Base-by-base conservation (phyloP, 2,797 vertebrate species). In the Eulemur coronatus region DNA sequence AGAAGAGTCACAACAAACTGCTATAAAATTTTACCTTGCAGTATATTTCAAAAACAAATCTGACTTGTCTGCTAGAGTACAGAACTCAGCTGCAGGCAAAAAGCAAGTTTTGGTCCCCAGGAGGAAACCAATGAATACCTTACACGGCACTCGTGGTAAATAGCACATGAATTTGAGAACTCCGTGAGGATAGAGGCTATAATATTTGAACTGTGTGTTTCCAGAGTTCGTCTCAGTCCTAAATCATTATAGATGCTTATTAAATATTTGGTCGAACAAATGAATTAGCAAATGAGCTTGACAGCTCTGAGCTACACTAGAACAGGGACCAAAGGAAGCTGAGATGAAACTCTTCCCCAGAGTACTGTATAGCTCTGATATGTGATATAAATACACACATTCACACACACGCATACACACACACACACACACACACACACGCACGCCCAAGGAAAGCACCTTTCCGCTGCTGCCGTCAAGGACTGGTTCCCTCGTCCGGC, bases 1-100 rank as follows among this genome's bases (percentile, higher is more conserved):
- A 70, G 24, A 89, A 93, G 26, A 97, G 33, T 97, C 94, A 89
- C 30, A 97, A 80, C 48, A 91, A 89, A 65, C 75, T 79, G 61
- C 85, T 89, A 87, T 59, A 93, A 92, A 81, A 78, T 78, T 91
- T 95, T 95, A 61, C 41, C 65, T 86, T 88, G 13, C 4, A 11
- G 28, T 76, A 15, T 73, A 63, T 86, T 95, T 50, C 38, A 4
- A 38, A 79, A 82, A 85, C 67, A 28, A 12, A 65, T 30, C 17
- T 92, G 59, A 52, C 26, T 93, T 65, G 33, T 73, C 90, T 89
- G 20, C 61, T 89, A 6, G 20, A 73, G 50, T 6, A 50, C 2
- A 70, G 88, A 88, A 84, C 20, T 89, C 30, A 72, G 75, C 22
- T 95, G 33, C 7, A 69, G 35, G 17, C 10, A 12, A 84, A 79